A percentile compares a stretch with the other conserved stretches of the same genome.
phyloP scores from a whole-genome alignment of 2,797 vertebrate species.

The Labeo calbasu region DNA sequence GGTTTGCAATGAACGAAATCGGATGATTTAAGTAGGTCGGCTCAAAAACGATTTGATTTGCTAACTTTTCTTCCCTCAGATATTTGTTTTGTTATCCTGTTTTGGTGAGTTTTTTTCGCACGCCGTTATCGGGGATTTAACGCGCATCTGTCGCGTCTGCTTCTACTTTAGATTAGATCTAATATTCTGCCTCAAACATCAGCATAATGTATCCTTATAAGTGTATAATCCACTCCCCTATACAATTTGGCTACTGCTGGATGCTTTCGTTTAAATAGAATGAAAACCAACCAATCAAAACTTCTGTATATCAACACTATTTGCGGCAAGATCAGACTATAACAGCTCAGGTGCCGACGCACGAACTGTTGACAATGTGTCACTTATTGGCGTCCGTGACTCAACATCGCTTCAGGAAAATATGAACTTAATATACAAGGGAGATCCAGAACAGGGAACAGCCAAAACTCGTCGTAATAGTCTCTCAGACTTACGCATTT shows the following conservation, averaged over 20 bases:
- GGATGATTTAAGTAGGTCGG: neutral
- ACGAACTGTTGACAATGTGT: conserved; percentile 7
- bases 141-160: conserved; percentile 27
- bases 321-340: neutral
- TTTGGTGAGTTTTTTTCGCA: neutral
- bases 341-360: conserved; percentile 6
- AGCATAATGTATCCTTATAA: neutral
- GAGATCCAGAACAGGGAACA: neutral
- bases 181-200: neutral
- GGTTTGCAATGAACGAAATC: conserved; percentile 1
- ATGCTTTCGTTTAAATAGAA: neutral
- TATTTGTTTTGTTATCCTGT: conserved; percentile 13
- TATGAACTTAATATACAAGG: neutral
- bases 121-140: conserved; percentile 19
- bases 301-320: neutral
- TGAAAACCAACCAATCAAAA: conserved; percentile 5
- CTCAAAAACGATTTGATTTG: conserved; percentile 1
- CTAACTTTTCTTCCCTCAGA: neutral
- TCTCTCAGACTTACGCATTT: neutral
- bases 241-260: neutral
- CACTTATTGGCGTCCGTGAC: neutral
- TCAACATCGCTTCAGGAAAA: neutral
- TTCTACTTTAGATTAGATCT: conserved; percentile 9
- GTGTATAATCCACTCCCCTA: conserved; percentile 11
- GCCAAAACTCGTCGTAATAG: neutral